These are phyloP conservation scores for Oikopleura albicans DNA, from an alignment of 23 tunicate genomes.

Conservation along the genomic window DNA sequence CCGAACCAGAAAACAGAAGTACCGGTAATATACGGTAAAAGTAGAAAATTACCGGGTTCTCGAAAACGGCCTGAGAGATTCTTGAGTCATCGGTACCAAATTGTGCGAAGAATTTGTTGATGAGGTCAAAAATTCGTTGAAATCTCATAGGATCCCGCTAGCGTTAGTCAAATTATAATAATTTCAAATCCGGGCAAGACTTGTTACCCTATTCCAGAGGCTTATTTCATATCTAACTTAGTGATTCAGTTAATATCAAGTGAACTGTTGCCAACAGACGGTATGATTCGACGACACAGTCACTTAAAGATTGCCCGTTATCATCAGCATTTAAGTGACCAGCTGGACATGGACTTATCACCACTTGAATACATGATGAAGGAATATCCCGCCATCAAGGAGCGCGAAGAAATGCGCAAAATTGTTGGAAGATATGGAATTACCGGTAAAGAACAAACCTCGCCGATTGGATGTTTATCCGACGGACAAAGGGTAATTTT, in stretches of 20 bases:
- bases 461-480: background rate
- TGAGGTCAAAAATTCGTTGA: too few relatives aligned
- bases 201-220: too few relatives aligned
- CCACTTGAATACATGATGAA: constrained; percentile 63
- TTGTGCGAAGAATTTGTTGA: too few relatives aligned
- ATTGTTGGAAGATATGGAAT: constrained; percentile 66
- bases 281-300: constrained; percentile 67
- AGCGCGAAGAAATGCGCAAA: constrained; percentile 38
- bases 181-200: too few relatives aligned
- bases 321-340: constrained; percentile 78
- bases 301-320: constrained; percentile 77
- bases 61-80: too few relatives aligned
- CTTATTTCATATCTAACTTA: too few relatives aligned
- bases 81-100: too few relatives aligned
- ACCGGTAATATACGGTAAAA: too few relatives aligned
- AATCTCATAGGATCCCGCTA: too few relatives aligned
- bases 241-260: background rate
- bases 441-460: constrained; percentile 56
- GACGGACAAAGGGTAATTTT: constrained; percentile 12
- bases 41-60: too few relatives aligned
- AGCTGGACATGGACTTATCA: constrained; percentile 35
- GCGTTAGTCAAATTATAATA: too few relatives aligned
- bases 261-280: constrained; percentile 56
- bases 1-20: too few relatives aligned
- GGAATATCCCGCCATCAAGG: constrained; percentile 59